Base-by-base conservation (phyloP, 1,140 invertebrate genomes). In the Aradophagus sp. region DNA sequence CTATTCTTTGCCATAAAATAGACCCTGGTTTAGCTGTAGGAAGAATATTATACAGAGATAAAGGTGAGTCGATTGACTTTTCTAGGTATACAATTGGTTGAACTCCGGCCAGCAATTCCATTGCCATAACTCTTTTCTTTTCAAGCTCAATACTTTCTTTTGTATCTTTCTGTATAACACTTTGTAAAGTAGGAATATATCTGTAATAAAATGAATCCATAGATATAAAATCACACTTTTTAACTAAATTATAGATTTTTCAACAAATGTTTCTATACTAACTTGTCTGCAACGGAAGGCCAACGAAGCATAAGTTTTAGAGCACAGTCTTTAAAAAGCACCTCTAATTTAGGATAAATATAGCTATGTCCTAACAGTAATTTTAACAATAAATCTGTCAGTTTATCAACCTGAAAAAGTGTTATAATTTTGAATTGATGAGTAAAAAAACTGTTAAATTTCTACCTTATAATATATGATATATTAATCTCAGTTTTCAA, bases 221-320 rank as follows among this genome's bases (percentile, higher is more conserved):
- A 23, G 8, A 8, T 23, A 8, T 44, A 23, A 3, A 29, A 11
- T 39, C 27, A 35, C 12, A 47, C 39, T 19, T 38, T 7, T 36
- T 26, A 29, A 17, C 5, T 10, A 55, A 32, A 19, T 59, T 20
- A 34, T 12, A 26, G 8, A 23, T 23, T 23, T 5, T 23, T 23
- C 8, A 23, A 23, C 8, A 5, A 4, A 23, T 23, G 20, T 5
- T 5, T 23, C 4, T 0, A 10, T 41, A 32, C 14, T 68, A 50
- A 82, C 80, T 80, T 84, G 27, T 86, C 78, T 17, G 83, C 80
- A 16, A 79, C 73, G 0, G 81, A 81, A 12, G 84, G 84, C 84
- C 84, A 86, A 10, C 84, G 78, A 53, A 86, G 76, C 84, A 86
- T 84, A 12, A 86, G 55, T 73, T 84, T 86, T 4, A 84, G 58